Evolutionary conservation across 2,113 vertebrate species (phyloP).

Genomic region (Vulpes vulpes): DNA sequence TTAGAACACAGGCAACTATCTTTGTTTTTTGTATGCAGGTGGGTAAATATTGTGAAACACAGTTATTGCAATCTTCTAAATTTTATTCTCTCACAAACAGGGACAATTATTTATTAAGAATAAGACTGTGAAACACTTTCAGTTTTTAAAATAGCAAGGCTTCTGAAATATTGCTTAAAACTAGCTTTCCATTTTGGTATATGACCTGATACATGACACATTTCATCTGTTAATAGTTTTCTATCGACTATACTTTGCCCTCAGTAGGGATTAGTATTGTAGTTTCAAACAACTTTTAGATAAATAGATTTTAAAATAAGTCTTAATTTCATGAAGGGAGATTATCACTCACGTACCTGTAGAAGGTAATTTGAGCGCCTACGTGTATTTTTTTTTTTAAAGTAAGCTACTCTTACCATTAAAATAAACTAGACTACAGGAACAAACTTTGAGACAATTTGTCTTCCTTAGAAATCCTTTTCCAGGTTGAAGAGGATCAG

Average conservation of each 20-base stretch:
- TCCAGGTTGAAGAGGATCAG: slow-evolving; percentile 87
- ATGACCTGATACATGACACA: background rate
- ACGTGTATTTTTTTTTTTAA: background rate
- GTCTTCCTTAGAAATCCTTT: slow-evolving; percentile 37
- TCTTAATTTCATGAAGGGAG: slow-evolving; percentile 1
- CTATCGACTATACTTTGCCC: background rate
- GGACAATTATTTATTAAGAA: background rate
- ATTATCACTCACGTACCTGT: slow-evolving; percentile 3
- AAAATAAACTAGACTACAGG: slow-evolving; percentile 72
- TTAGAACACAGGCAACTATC: background rate
- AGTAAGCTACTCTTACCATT: slow-evolving; percentile 65
- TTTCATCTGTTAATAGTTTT: background rate
- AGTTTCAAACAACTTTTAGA: slow-evolving; percentile 15
- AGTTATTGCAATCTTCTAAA: background rate
- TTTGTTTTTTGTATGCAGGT: background rate
- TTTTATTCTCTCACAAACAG: background rate
- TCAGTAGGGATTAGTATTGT: background rate
- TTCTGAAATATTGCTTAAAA: slow-evolving; percentile 14
- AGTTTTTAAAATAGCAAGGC: slow-evolving; percentile 6
- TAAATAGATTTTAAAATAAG: slow-evolving; percentile 7
- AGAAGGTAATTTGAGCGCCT: background rate
- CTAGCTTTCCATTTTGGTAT: background rate
- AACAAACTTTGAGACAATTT: slow-evolving; percentile 59
- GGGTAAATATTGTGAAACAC: background rate
- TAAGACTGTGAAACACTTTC: background rate